These are phyloP conservation scores for Lasioglossum calceatum DNA, from an alignment of 2,888 invertebrate species.

Conservation along the genomic window DNA sequence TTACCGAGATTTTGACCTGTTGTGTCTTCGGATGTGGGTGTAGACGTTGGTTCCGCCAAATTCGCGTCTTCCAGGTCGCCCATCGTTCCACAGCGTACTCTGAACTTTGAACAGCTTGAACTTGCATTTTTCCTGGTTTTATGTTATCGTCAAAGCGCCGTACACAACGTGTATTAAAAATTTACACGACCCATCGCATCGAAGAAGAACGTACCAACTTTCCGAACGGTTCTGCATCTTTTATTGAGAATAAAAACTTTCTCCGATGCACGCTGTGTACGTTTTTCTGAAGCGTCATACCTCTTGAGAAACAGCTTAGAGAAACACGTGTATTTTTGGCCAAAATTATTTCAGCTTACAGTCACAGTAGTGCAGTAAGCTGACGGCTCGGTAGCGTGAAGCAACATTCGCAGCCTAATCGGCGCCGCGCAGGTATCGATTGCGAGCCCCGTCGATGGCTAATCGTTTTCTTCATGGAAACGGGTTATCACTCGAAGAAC, in stretches of 20 bases:
- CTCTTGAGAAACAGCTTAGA: no score
- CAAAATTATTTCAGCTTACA: no score
- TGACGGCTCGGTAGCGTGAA: not conserved
- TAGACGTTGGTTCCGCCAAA: not conserved
- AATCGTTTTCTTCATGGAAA: conserved; percentile 39
- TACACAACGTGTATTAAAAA: not conserved
- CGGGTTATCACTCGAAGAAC: conserved; percentile 48
- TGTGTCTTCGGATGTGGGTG: not conserved
- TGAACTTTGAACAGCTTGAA: not conserved
- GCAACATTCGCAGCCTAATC: conserved; percentile 17
- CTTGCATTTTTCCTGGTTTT: not conserved
- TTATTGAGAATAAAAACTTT: not conserved
- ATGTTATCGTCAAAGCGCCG: not conserved
- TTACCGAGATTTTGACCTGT: not conserved
- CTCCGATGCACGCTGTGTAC: no score
- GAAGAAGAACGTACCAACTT: not conserved
- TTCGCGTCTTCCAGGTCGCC: no score
- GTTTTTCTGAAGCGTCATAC: not conserved
- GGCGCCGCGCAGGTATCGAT: conserved; percentile 22
- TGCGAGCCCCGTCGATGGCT: conserved; percentile 27
- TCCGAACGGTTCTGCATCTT: not conserved
- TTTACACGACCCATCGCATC: not conserved
- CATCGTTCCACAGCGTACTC: not conserved
- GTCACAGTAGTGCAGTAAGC: no score
- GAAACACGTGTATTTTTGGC: no score